Conservation (phyloP, 2,797 vertebrate genomes). For the Discoglossus pictus region DNA sequence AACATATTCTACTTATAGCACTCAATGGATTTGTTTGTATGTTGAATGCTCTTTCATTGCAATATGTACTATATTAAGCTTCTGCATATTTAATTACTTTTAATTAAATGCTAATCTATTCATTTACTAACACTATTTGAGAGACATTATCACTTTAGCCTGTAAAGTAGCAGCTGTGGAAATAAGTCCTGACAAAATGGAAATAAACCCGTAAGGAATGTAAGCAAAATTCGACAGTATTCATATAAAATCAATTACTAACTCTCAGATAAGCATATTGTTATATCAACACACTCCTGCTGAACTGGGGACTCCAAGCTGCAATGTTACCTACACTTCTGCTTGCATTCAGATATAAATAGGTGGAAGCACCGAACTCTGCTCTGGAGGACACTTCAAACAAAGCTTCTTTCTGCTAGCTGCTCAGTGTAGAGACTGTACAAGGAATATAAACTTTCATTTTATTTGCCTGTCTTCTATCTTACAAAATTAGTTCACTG, state of each 20-base stretch:
- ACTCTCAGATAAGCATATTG: constrained; percentile 28
- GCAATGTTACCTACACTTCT: no score
- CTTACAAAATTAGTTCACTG: no score
- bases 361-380: no score
- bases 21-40: constrained; percentile 50
- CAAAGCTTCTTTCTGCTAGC: no score
- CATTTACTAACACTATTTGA: constrained; percentile 52
- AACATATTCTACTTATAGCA: constrained; percentile 43
- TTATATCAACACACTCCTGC: constrained; percentile 15
- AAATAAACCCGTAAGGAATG: constrained; percentile 39
- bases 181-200: constrained; percentile 32
- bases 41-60: constrained; percentile 36
- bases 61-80: constrained; percentile 33
- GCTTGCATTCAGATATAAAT: no score
- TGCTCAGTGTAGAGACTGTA: no score
- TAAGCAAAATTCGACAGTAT: constrained; percentile 42
- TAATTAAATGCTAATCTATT: constrained; percentile 54
- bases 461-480: not conserved
- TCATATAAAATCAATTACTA: constrained; percentile 40
- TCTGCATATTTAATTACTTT: constrained; percentile 50
- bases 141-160: constrained; percentile 31
- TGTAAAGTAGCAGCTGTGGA: constrained; percentile 46
- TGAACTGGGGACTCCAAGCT: not conserved
- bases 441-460: not conserved
- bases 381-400: no score